phyloP scores from a whole-genome alignment of 1,140 invertebrate species.

The Pararge aegeria region DNA sequence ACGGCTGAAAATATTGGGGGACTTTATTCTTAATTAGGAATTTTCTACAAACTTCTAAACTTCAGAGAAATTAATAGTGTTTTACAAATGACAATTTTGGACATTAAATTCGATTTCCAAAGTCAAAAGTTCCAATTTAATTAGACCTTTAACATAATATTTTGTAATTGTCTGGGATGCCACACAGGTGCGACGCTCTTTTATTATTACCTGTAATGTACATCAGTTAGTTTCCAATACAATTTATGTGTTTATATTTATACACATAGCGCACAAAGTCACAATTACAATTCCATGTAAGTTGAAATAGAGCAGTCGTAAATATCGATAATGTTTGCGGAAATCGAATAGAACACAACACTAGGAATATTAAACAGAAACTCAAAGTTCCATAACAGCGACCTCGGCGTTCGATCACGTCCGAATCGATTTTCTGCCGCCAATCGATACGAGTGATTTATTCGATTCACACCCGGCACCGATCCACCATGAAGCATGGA shows the following conservation, averaged over 20 bases:
- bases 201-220: no score
- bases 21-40: no score
- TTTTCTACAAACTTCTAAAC: no score
- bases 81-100: no score
- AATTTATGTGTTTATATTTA: background rate
- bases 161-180: no score
- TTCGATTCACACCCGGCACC: conserved; percentile 46
- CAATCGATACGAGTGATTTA: conserved; percentile 59
- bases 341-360: conserved; percentile 16
- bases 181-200: no score
- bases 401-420: conserved; percentile 33
- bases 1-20: no score
- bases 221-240: no score
- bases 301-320: conserved; percentile 7
- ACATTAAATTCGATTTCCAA: no score
- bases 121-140: no score
- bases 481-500: conserved; percentile 34
- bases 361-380: conserved; percentile 28
- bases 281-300: conserved; percentile 11
- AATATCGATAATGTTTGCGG: conserved; percentile 13
- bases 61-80: no score
- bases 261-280: background rate
- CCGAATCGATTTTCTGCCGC: conserved; percentile 63
- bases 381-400: conserved; percentile 24
- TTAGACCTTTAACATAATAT: no score